Percentiles rank a stretch among this genome's conserved stretches.
phyloP scores from a whole-genome alignment of 2,888 invertebrate genomes.

The Acrobasis repandana region DNA sequence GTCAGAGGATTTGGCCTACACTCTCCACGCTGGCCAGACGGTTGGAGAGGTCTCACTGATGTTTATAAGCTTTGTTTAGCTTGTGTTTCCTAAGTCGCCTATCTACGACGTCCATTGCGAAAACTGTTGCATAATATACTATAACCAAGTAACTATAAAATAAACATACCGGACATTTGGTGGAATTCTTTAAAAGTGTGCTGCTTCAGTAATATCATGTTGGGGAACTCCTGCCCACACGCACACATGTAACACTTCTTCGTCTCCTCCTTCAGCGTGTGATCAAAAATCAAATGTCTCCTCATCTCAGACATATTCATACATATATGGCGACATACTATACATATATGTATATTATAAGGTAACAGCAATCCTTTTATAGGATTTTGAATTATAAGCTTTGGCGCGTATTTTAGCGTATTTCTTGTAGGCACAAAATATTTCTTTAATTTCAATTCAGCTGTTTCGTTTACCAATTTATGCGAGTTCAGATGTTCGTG shows the following conservation, averaged over 20 bases:
- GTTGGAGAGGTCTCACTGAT: too few relatives aligned
- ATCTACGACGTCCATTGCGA: too few relatives aligned
- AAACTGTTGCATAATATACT: too few relatives aligned
- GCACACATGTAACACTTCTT: slow-evolving; percentile 38
- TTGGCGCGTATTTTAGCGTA: slow-evolving; percentile 8
- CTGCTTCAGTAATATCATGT: slow-evolving; percentile 54
- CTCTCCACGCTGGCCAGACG: too few relatives aligned
- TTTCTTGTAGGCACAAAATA: background rate
- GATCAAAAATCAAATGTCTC: slow-evolving; percentile 42
- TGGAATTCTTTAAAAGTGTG: slow-evolving; percentile 50
- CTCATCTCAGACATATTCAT: slow-evolving; percentile 29
- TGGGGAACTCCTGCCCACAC: slow-evolving; percentile 54
- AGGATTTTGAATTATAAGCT: slow-evolving; percentile 34
- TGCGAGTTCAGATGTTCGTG: slow-evolving; percentile 37
- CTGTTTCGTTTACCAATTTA: background rate
- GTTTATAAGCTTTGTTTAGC: too few relatives aligned
- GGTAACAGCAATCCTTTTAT: slow-evolving; percentile 44
- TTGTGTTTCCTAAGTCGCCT: too few relatives aligned
- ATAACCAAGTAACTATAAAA: too few relatives aligned
- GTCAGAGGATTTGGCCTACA: too few relatives aligned
- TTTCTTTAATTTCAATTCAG: background rate
- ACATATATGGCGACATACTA: slow-evolving; percentile 57
- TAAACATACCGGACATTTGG: slow-evolving; percentile 34
- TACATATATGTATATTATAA: slow-evolving; percentile 42
- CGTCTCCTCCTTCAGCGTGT: slow-evolving; percentile 17